These are phyloP conservation scores for Drosophila emarginata DNA, from an alignment of 2,888 invertebrate species.

Conservation along the genomic window DNA sequence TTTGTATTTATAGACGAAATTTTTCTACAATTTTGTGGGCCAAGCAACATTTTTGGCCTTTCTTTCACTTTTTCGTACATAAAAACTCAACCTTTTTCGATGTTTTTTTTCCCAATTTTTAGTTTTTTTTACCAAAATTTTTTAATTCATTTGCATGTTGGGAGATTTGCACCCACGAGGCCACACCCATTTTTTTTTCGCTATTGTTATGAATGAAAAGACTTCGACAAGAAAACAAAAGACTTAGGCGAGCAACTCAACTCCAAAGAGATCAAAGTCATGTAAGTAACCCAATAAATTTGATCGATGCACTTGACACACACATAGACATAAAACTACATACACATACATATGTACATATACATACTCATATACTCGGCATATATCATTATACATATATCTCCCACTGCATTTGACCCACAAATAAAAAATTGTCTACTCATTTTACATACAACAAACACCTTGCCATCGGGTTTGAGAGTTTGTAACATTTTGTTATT, in stretches of 20 bases:
- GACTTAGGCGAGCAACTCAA: slow-evolving; percentile 70
- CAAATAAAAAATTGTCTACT: slow-evolving; percentile 41
- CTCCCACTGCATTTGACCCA: slow-evolving; percentile 55
- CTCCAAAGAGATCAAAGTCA: slow-evolving; percentile 35
- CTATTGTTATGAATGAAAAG: slow-evolving; percentile 65
- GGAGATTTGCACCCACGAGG: slow-evolving; percentile 75
- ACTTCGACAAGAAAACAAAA: slow-evolving; percentile 58
- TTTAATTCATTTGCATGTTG: slow-evolving; percentile 72
- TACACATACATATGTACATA: slow-evolving; percentile 4
- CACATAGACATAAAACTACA: slow-evolving; percentile 24
- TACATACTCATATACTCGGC: not conserved
- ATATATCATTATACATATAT: slow-evolving; percentile 20
- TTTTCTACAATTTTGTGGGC: slow-evolving; percentile 39
- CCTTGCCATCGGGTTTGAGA: slow-evolving; percentile 31
- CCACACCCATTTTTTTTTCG: slow-evolving; percentile 67
- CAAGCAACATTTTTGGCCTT: slow-evolving; percentile 49
- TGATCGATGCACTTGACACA: slow-evolving; percentile 76
- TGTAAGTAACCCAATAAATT: slow-evolving; percentile 75
- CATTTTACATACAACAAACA: slow-evolving; percentile 32
- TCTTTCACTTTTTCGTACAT: slow-evolving; percentile 73
- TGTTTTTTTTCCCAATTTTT: not conserved
- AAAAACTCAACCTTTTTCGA: no score
- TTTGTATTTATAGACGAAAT: slow-evolving; percentile 76
- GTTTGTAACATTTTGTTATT: slow-evolving; percentile 38
- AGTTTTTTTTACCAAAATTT: slow-evolving; percentile 16